Conservation (phyloP, 2,113 vertebrate genomes). For the Rhynchopsitta pachyrhyncha region DNA sequence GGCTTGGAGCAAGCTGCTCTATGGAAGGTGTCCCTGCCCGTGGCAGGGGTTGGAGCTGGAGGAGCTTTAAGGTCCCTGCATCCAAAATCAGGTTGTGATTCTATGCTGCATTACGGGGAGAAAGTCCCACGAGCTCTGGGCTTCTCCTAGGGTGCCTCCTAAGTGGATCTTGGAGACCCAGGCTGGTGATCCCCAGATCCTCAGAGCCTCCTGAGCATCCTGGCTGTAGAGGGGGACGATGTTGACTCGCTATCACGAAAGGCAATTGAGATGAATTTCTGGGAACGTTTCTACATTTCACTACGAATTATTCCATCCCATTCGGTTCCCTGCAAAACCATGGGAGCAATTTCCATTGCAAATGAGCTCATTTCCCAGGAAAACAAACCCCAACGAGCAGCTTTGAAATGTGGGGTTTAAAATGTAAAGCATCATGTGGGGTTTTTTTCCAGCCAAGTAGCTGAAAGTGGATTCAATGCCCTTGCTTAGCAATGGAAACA, state of each 20-base stretch:
- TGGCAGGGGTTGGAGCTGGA: neutral
- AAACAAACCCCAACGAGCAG: neutral
- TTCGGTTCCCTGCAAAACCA: neutral
- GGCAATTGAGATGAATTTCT: neutral
- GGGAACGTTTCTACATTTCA: neutral
- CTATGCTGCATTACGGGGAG: neutral
- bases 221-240: neutral
- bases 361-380: neutral
- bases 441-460: neutral
- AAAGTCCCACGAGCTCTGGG: neutral
- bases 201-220: neutral
- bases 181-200: neutral
- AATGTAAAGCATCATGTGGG: neutral
- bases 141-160: neutral
- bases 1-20: neutral
- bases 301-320: neutral
- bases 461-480: neutral
- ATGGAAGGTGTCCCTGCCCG: neutral
- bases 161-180: neutral
- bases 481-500: neutral
- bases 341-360: constrained; percentile 4
- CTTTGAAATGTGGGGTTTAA: neutral
- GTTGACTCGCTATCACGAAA: fast-evolving
- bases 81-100: neutral
- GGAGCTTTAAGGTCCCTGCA: neutral